Conservation (phyloP, 2,113 vertebrate genomes). For the Aldabrachelys gigantea region DNA sequence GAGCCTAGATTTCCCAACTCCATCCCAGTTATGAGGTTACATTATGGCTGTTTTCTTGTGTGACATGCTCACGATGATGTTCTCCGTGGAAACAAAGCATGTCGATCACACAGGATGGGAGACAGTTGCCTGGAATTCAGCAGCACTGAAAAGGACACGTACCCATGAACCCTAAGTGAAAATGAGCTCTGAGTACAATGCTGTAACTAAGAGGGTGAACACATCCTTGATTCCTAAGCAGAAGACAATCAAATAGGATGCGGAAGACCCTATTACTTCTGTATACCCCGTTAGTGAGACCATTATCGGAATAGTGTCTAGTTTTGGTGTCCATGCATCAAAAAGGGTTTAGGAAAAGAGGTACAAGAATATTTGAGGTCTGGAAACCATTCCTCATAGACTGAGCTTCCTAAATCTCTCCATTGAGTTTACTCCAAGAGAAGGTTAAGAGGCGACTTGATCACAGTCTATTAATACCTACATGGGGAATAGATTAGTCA, state of each 20-base stretch:
- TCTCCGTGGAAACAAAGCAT: not conserved
- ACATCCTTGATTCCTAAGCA: not conserved
- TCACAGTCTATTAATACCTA: not conserved
- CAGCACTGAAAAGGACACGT: not conserved
- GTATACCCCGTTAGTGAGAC: not conserved
- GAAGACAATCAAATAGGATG: not conserved
- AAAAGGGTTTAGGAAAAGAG: not conserved
- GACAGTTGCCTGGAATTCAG: not conserved
- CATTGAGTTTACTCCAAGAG: not conserved
- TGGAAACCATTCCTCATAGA: not conserved
- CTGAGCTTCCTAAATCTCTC: not conserved
- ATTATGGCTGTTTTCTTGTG: not conserved
- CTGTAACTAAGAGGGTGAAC: not conserved
- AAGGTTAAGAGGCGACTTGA: not conserved
- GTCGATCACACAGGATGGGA: not conserved
- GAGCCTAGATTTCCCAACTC: not conserved
- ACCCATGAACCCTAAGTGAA: not conserved
- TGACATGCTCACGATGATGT: not conserved
- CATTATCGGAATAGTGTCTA: not conserved
- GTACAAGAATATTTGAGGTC: not conserved
- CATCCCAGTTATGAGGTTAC: not conserved
- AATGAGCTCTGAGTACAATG: not conserved
- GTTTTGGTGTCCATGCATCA: not conserved
- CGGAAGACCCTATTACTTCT: not conserved
- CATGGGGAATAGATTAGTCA: not conserved